Evolutionary conservation across 2,797 vertebrate genomes (phyloP), one percentile per base, ranked within the genome.

Genomic region (Acanthornis magna): DNA sequence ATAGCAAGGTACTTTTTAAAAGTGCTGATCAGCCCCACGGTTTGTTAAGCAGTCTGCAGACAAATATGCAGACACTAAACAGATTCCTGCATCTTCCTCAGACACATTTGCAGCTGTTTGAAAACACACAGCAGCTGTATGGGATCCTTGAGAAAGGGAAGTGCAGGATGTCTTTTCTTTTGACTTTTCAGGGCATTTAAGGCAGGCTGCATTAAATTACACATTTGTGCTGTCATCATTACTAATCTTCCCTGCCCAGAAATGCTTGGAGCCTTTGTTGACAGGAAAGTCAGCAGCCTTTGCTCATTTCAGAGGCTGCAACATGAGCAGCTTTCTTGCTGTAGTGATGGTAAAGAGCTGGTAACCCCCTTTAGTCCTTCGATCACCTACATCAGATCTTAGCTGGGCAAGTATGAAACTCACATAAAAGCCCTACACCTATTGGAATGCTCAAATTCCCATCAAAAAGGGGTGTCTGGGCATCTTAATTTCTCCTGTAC

Each of bases 11-110:
- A 48, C 29, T 50, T 74, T 75, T 70, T 1, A 32, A 63, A 87
- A 76, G 63, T 58, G 48, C 83, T 91, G 72, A 58, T 95, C 60
- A 51, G 50, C 36, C 32, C 51, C n/a, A 23, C 1, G 6, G 29
- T 66, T 70, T 74, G 16, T 40, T 80, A 74, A 88, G 22, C 27
- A 20, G 40, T 58, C 60, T 54, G 85, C 36, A 92, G 75, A 93
- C 68, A 95, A 92, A 65, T 82, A 89, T 73, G 67, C 88, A 82
- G 78, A 91, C 67, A 55, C 51, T 85, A 65, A 89, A 87, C 71
- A 95, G 58, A 62, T 73, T 62, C 17, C n/a, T 89, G 63, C 60
- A 47, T 74, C 60, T 85, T 92, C 40, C 82, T 89, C 0, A 8
- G 67, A 70, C 71, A 91, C 89, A 90, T 40, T 53, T 81, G 62